Evolutionary conservation across 2,888 invertebrate genomes (phyloP).

Genomic region (Himalopsyche japonica): DNA sequence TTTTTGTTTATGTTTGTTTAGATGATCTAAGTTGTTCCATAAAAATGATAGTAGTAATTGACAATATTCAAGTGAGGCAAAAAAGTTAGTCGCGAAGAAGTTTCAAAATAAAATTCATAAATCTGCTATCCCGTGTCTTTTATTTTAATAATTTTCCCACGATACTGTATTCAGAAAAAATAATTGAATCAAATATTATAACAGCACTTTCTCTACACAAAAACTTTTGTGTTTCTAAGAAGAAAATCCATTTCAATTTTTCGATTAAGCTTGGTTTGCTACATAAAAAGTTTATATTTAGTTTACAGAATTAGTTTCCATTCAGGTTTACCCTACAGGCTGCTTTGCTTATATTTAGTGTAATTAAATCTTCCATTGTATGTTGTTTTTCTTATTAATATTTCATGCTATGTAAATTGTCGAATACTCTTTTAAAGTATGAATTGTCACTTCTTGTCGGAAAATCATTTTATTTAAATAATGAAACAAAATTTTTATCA

Average conservation of each 20-base stretch:
- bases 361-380: no score
- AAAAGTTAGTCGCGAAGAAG: background rate
- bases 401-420: no score
- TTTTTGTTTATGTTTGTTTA: no score
- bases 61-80: background rate
- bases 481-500: no score
- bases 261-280: background rate
- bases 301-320: background rate
- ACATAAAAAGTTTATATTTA: background rate
- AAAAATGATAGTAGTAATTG: no score
- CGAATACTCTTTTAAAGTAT: no score
- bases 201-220: background rate
- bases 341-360: background rate
- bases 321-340: background rate
- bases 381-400: no score
- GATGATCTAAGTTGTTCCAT: no score
- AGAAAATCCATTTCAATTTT: background rate
- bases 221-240: background rate
- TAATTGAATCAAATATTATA: background rate
- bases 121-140: background rate
- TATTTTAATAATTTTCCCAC: background rate
- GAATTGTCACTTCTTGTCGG: no score
- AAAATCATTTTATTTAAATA: no score
- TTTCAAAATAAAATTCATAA: background rate
- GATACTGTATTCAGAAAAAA: background rate